Evolutionary conservation across 2,113 vertebrate genomes (phyloP), one percentile per base, ranked within the genome.

Genomic region (Aphyosemion australe): DNA sequence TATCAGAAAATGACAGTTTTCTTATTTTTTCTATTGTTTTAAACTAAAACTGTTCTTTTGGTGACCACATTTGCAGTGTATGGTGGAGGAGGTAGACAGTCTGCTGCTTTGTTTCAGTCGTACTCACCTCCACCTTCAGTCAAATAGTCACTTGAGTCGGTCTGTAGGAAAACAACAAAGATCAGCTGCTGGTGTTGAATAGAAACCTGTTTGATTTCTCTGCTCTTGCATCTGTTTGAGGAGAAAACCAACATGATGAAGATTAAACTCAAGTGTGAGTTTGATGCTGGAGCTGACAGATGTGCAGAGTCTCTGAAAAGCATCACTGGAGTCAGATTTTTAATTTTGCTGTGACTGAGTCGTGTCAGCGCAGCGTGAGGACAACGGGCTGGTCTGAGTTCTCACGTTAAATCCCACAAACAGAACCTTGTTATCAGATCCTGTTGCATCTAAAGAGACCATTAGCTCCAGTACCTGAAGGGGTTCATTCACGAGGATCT

Each of bases 11-110:
- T 26, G 26, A 26, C 83, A 76, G 80, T 72, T 81, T 46, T 80
- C 63, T 69, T 64, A 64, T 85, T 90, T 84, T 83, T 42, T 83
- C 37, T 85, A 86, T 85, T 85, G 58, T 83, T 89, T 90, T 89
- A 76, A 78, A 89, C 80, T 72, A 55, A 13, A 84, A 72, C 67
- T 84, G 80, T 76, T 79, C 69, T 61, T 59, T 83, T 68, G 15
- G 54, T 54, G 64, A 18, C 18, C 76, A 15, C 41, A 59, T 64
- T 63, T 78, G 51, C 58, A 75, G 48, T 69, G 3, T 67, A 65
- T 63, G 39, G 42, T 55, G 20, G 39, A 64, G 19, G 39, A 26
- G 8, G 15, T 65, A 55, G 72, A 72, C 34, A 11, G 11, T 65
- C 65, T 76, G 63, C 49, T 54, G 71, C n/a, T 73, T 71, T 65